Evolutionary conservation across 2,113 vertebrate species (phyloP).

Genomic region (Sus scrofa): T2T-Sscrofa CM000813.6:142960501-142961000

Average conservation of each 20-base stretch:
- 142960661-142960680: neutral
- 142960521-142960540: neutral
- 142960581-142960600: neutral
- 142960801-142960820: neutral
- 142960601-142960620: neutral
- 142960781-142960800: neutral
- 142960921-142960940: conserved; percentile 20
- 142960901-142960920: conserved; percentile 24
- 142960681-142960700: neutral
- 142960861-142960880: neutral
- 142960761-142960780: neutral
- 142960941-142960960: conserved; percentile 19
- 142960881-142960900: conserved; percentile 9
- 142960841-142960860: neutral
- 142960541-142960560: neutral
- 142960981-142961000: conserved; percentile 52
- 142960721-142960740: neutral
- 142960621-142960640: neutral
- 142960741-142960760: neutral
- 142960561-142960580: neutral
- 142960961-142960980: neutral
- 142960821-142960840: neutral
- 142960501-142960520: neutral
- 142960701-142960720: neutral
- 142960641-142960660: neutral